Evolutionary conservation across 2,888 invertebrate species (phyloP).

Genomic region (Digitonthophagus gazella): DNA sequence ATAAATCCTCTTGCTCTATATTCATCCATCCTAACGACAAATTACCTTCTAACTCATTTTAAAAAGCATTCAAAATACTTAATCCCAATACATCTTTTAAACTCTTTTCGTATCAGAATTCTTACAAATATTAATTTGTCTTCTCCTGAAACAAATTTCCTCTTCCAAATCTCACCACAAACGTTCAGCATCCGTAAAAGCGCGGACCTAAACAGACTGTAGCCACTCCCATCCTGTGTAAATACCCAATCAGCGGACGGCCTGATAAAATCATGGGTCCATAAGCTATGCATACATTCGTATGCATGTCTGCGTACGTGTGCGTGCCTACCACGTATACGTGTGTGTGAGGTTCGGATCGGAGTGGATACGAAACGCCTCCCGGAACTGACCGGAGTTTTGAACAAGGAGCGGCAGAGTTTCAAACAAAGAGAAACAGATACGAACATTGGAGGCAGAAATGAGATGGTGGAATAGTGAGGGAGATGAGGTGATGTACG

Average conservation of each 20-base stretch:
- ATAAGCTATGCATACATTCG: slow-evolving; percentile 50
- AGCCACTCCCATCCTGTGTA: slow-evolving; percentile 49
- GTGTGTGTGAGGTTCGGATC: slow-evolving; percentile 21
- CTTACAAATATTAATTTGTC: too few species aligned
- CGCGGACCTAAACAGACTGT: slow-evolving; percentile 39
- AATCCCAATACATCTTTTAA: too few species aligned
- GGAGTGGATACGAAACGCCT: slow-evolving; percentile 8
- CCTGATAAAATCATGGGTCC: slow-evolving; percentile 53
- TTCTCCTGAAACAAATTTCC: too few species aligned
- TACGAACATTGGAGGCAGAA: neutral
- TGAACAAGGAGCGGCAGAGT: neutral
- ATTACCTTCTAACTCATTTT: too few species aligned
- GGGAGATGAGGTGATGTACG: slow-evolving; percentile 9
- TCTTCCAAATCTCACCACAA: too few species aligned
- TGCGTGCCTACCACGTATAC: slow-evolving; percentile 38
- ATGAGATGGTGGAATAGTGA: neutral
- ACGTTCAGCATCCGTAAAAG: slow-evolving; percentile 41
- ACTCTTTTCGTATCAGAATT: too few species aligned
- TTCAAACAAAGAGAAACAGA: neutral
- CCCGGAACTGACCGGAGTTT: neutral
- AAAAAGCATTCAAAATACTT: too few species aligned
- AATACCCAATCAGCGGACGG: slow-evolving; percentile 52
- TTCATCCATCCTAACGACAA: too few species aligned
- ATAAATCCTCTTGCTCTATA: too few species aligned
- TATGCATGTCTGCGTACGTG: slow-evolving; percentile 43